Evolutionary conservation across 2,888 invertebrate species (phyloP), one percentile per base, ranked within the genome.

Genomic region (Sceliomorpha sp.): DNA sequence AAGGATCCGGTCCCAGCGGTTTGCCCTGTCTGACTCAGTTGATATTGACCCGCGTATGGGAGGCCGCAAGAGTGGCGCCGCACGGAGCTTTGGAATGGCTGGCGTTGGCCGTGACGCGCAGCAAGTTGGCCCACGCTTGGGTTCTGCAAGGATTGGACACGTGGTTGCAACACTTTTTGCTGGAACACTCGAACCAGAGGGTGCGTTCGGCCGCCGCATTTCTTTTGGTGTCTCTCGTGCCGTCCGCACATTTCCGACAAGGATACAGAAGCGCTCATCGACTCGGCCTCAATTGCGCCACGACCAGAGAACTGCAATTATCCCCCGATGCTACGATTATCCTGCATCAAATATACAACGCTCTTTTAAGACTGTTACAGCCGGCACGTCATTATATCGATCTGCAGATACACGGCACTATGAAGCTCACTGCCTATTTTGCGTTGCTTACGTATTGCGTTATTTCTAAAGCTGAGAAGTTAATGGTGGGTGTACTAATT

Each of bases 61-160:
- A 95, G 86, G 94, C 93, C 0, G 96, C 96, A 0, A 96, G 97
- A 84, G 94, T 94, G 76, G 96, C 96, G 74, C 97, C 97, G 1
- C 96, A 96, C 86, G 95, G 96, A 5, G 96, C 97, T 40, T 90
- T 98, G 2, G 98, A 98, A 87, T 98, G 98, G 98, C 90, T 98
- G 58, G 94, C 96, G 3, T 73, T 83, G n/a, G 80, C 85, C 83
- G 93, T 93, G 0, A 94, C 96, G 0, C 92, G 97, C 64, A 98
- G 97, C 89, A 95, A 97, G 85, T 91, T 96, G 42, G 96, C 96
- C 0, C 97, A 97, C 88, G 92, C 94, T 39, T 97, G 96, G 95
- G 96, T 97, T 8, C 90, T 98, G n/a, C 94, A 94, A 77, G 95
- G 95, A n/a, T 92, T 97, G 77, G 96, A 97, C 74, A 94, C 93